Evolutionary conservation across 2,113 vertebrate species (phyloP).

Genomic region (Orientallactaga bullata): DNA sequence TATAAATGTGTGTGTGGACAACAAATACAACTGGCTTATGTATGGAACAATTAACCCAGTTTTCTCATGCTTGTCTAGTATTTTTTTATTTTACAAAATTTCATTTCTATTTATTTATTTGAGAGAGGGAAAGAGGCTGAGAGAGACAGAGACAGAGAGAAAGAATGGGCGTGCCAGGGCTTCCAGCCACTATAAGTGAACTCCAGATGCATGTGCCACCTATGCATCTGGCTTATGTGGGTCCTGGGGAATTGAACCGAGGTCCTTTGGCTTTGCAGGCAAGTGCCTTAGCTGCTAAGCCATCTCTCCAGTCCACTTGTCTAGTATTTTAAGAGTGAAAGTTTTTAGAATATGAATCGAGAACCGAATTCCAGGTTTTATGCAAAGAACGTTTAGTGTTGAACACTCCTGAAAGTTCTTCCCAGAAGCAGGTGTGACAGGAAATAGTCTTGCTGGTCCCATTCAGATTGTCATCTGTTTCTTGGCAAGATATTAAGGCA

Average conservation of each 20-base stretch:
- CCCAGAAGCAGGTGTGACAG: slow-evolving; percentile 10
- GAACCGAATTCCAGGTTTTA: slow-evolving; percentile 26
- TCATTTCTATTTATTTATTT: too few relatives aligned
- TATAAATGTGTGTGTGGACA: background rate
- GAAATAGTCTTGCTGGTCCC: slow-evolving; percentile 26
- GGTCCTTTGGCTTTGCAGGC: too few relatives aligned
- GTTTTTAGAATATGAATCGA: slow-evolving; percentile 42
- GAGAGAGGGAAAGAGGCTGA: too few relatives aligned
- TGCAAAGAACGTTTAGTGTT: slow-evolving; percentile 17
- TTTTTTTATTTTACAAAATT: too few relatives aligned
- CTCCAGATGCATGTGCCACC: too few relatives aligned
- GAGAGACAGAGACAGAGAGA: too few relatives aligned
- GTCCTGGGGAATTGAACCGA: too few relatives aligned
- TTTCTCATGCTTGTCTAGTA: slow-evolving; percentile 46
- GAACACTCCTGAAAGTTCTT: slow-evolving; percentile 10
- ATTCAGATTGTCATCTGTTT: background rate
- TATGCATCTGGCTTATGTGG: too few relatives aligned
- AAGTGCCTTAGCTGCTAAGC: too few relatives aligned
- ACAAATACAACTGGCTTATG: background rate
- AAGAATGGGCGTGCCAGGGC: too few relatives aligned
- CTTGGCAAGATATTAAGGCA: slow-evolving; percentile 29
- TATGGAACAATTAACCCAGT: slow-evolving; percentile 3
- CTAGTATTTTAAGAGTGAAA: slow-evolving; percentile 20
- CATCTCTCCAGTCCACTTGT: too few relatives aligned
- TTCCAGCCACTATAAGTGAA: too few relatives aligned